Evolutionary conservation across 2,888 invertebrate genomes (phyloP).

Genomic region (Cancer borealis): DNA sequence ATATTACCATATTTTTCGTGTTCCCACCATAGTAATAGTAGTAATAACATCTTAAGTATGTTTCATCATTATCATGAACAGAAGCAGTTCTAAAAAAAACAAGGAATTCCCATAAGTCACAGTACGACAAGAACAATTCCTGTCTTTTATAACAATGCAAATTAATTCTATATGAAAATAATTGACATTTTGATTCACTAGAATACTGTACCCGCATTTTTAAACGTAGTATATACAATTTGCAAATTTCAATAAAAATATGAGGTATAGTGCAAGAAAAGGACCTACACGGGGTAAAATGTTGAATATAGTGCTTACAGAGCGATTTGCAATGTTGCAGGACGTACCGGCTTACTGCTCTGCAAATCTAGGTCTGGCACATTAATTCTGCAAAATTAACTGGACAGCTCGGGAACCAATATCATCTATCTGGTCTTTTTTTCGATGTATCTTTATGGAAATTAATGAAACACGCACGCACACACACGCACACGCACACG

Average conservation of each 20-base stretch:
- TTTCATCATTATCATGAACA: too few species aligned
- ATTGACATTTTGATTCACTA: too few species aligned
- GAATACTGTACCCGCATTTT: too few species aligned
- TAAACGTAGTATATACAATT: too few species aligned
- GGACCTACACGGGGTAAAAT: background rate
- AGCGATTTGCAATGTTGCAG: background rate
- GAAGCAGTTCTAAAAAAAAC: too few species aligned
- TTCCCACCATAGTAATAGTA: background rate
- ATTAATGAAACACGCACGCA: background rate
- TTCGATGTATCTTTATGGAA: background rate
- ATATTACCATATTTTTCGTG: background rate
- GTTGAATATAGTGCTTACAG: background rate
- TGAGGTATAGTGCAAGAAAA: background rate
- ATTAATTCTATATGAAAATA: too few species aligned
- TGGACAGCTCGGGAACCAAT: slow-evolving; percentile 20
- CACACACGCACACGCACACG: background rate
- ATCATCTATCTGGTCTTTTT: background rate
- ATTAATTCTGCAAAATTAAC: slow-evolving; percentile 20
- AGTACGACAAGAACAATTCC: too few species aligned
- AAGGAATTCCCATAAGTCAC: too few species aligned
- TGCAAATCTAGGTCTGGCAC: slow-evolving; percentile 11
- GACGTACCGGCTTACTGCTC: slow-evolving; percentile 11
- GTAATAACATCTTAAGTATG: too few species aligned
- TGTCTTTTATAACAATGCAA: too few species aligned
- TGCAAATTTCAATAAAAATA: background rate